Percentiles rank a stretch among this genome's conserved stretches.
Evolutionary conservation across 53 echinoderm and acorn worm species (phyloP).

Genomic region (Actinopyga echinites): DNA sequence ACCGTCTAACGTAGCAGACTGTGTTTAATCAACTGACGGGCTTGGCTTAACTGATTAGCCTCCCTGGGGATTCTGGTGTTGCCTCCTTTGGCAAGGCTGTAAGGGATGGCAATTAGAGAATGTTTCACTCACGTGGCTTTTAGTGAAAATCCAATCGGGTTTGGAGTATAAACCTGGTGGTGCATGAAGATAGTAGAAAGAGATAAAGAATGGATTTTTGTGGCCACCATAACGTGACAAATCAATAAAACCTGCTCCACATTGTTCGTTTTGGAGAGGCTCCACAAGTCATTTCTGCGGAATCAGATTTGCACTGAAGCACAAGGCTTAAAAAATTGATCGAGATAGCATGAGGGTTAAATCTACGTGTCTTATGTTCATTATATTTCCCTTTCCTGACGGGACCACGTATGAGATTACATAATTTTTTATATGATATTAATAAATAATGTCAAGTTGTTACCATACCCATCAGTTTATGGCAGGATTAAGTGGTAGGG

Average conservation of each 20-base stretch:
- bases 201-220: background rate
- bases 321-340: too few species aligned
- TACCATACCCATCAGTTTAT: background rate
- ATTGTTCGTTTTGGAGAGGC: background rate
- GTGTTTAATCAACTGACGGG: slow-evolving; percentile 15
- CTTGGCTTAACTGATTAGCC: slow-evolving; percentile 32
- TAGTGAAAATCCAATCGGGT: slow-evolving; percentile 23
- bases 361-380: too few species aligned
- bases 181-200: background rate
- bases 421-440: background rate
- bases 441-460: slow-evolving; percentile 6
- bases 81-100: background rate
- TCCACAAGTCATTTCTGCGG: too few species aligned
- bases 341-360: too few species aligned
- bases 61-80: slow-evolving; percentile 18
- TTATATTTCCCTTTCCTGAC: background rate
- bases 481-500: background rate
- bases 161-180: background rate
- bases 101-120: slow-evolving; percentile 22
- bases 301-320: too few species aligned
- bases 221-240: background rate
- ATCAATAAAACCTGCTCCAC: slow-evolving; percentile 11
- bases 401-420: background rate
- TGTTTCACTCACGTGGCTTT: slow-evolving; percentile 30
- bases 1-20: slow-evolving; percentile 1